Conservation (phyloP, 2,888 invertebrate genomes). For the Nemurella pictetii region DNA sequence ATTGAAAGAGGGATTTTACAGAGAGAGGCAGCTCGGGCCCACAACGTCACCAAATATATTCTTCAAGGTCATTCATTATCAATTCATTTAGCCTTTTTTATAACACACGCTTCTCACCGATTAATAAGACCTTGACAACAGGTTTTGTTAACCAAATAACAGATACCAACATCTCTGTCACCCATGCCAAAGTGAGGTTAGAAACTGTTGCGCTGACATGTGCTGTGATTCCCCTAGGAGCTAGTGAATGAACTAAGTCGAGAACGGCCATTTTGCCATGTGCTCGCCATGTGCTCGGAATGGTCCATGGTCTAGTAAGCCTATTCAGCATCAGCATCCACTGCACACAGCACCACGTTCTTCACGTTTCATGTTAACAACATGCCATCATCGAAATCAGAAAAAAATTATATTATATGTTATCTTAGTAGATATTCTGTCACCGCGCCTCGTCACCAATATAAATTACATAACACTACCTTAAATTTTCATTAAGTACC, state of each 20-base stretch:
- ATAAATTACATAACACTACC: too few species aligned
- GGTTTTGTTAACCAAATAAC: not conserved
- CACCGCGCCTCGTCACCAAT: too few species aligned
- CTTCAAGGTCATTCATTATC: constrained; percentile 18
- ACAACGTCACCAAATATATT: not conserved
- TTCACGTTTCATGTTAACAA: too few species aligned
- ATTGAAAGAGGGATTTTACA: constrained; percentile 18
- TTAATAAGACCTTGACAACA: constrained; percentile 17
- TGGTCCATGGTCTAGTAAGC: too few species aligned
- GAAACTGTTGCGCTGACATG: not conserved
- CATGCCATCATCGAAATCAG: too few species aligned
- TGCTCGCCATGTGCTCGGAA: not conserved
- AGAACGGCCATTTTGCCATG: not conserved
- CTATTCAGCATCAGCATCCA: too few species aligned
- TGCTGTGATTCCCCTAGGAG: not conserved
- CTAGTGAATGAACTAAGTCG: not conserved
- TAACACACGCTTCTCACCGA: not conserved
- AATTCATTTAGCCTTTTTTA: not conserved
- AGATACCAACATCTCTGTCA: not conserved
- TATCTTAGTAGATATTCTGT: too few species aligned
- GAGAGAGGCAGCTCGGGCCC: not conserved
- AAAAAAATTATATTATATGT: too few species aligned
- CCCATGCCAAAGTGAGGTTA: not conserved
- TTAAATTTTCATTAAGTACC: too few species aligned
- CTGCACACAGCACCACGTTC: too few species aligned